A percentile compares a stretch with the other conserved stretches of the same genome.
phyloP scores from a whole-genome alignment of 2,888 invertebrate genomes.

The Pomacea canaliculata region DNA sequence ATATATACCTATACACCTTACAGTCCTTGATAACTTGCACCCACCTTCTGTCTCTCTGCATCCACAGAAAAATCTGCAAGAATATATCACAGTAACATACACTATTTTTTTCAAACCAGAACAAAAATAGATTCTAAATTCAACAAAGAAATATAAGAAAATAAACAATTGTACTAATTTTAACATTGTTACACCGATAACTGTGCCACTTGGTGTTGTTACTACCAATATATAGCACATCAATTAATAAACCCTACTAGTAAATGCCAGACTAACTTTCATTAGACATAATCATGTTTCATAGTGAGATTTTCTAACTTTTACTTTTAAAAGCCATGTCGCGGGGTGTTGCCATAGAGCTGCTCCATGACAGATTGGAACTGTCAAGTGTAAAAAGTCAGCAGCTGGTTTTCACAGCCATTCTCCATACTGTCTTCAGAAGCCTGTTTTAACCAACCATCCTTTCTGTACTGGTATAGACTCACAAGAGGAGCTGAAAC shows the following conservation, averaged over 20 bases:
- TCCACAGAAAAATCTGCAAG: background rate
- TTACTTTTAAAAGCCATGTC: constrained; percentile 10
- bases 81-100: no score
- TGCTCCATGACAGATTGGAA: constrained; percentile 47
- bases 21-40: background rate
- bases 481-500: no score
- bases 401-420: background rate
- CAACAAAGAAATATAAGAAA: no score
- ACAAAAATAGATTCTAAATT: background rate
- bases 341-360: constrained; percentile 52
- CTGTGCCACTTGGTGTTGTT: no score
- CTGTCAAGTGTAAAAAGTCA: constrained; percentile 7
- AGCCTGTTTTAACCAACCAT: background rate
- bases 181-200: no score
- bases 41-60: constrained; percentile 9
- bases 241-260: no score
- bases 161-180: no score
- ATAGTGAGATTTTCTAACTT: background rate
- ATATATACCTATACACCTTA: no score
- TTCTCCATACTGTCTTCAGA: background rate
- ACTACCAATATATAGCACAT: no score
- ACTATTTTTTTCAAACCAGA: background rate
- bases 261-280: no score
- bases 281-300: no score
- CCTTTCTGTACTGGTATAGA: no score